A percentile compares a stretch with the other conserved stretches of the same genome.
Conservation (phyloP, 1,140 invertebrate species). For the Oryctes rhinoceros region DNA sequence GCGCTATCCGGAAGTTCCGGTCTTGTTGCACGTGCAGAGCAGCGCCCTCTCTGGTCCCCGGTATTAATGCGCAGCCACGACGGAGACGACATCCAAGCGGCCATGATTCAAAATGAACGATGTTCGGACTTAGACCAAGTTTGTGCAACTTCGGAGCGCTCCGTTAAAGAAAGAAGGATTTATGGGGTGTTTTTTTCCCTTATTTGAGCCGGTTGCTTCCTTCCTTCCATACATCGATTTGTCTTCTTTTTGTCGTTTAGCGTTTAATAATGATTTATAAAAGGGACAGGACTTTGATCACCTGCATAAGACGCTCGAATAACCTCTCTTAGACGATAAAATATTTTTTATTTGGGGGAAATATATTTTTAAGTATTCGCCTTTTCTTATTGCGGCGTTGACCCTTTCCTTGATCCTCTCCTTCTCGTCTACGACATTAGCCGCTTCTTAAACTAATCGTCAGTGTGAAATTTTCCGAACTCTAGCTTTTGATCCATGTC, state of each 20-base stretch:
- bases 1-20: slow-evolving; percentile 24
- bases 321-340: slow-evolving; percentile 22
- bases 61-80: slow-evolving; percentile 59
- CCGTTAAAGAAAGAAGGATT: slow-evolving; percentile 58
- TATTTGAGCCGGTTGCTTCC: slow-evolving; percentile 51
- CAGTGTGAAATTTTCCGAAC: no score
- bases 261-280: slow-evolving; percentile 57
- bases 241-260: slow-evolving; percentile 58
- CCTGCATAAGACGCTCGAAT: slow-evolving; percentile 34
- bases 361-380: slow-evolving; percentile 1
- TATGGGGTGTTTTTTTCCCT: slow-evolving; percentile 54
- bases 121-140: slow-evolving; percentile 60
- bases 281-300: slow-evolving; percentile 35
- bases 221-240: slow-evolving; percentile 53
- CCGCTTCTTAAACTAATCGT: no score
- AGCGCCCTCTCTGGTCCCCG: slow-evolving; percentile 41
- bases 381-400: no score
- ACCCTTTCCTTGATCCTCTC: no score
- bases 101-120: slow-evolving; percentile 60
- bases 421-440: no score
- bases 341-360: slow-evolving; percentile 13
- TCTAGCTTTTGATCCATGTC: no score
- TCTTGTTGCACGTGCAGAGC: slow-evolving; percentile 44
- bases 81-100: slow-evolving; percentile 55
- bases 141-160: slow-evolving; percentile 57